These are phyloP conservation scores for Poecilia latipinna DNA, from an alignment of 2,113 vertebrate species.

Conservation along the genomic window DNA sequence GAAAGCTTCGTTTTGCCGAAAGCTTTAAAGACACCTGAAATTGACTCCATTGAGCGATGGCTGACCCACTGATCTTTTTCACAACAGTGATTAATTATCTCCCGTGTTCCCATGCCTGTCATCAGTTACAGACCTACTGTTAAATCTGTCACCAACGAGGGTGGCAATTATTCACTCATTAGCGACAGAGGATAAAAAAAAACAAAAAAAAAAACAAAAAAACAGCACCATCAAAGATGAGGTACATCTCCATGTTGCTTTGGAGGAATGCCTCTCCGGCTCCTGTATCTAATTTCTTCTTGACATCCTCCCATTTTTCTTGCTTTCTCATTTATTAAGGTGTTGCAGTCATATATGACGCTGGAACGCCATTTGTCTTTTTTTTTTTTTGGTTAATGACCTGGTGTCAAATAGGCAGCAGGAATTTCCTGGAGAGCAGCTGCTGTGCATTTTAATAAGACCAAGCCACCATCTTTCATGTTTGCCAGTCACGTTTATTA, in stretches of 20 bases:
- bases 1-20: constrained; percentile 66
- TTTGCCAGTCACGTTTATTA: constrained; percentile 33
- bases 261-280: background rate
- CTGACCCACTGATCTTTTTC: constrained; percentile 25
- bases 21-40: background rate
- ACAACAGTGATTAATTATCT: constrained; percentile 31
- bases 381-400: constrained; percentile 58
- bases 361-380: constrained; percentile 57
- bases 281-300: background rate
- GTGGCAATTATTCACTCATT: constrained; percentile 40
- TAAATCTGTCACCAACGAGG: constrained; percentile 43
- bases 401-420: constrained; percentile 57
- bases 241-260: background rate
- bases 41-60: constrained; percentile 7
- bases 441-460: constrained; percentile 67
- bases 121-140: constrained; percentile 43
- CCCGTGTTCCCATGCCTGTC: constrained; percentile 34
- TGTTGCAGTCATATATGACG: constrained; percentile 32
- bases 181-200: constrained; percentile 5
- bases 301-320: constrained; percentile 6
- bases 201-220: background rate
- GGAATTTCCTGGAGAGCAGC: constrained; percentile 65
- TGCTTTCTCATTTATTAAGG: constrained; percentile 45
- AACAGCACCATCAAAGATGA: constrained; percentile 9
- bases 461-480: constrained; percentile 60